A percentile compares a stretch with the other conserved stretches of the same genome.
Conservation (phyloP, 2,113 vertebrate genomes). For the Oplegnathus fasciatus region DNA sequence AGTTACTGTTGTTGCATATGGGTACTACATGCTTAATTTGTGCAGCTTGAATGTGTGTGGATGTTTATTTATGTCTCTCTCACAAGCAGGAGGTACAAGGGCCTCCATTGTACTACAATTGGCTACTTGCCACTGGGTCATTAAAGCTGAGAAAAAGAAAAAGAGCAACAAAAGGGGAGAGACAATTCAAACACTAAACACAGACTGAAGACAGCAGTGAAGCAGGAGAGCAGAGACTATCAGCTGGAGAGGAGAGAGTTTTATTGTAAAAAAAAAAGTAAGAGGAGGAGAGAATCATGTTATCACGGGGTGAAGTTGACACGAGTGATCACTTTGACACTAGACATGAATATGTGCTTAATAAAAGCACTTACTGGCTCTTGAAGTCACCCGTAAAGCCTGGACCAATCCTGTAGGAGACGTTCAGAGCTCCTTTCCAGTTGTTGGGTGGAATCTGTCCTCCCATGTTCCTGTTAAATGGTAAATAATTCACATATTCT, state of each 20-base stretch:
- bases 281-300: background rate
- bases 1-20: background rate
- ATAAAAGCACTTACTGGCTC: conserved; percentile 82
- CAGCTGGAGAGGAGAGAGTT: background rate
- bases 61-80: conserved; percentile 35
- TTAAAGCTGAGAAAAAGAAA: conserved; percentile 33
- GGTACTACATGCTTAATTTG: conserved; percentile 15
- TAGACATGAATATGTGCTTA: background rate
- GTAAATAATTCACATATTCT: conserved; percentile 27
- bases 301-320: background rate
- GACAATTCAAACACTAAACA: conserved; percentile 1
- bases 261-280: background rate
- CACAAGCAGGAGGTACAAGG: conserved; percentile 55
- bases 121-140: conserved; percentile 63
- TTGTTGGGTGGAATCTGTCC: conserved; percentile 86
- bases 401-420: conserved; percentile 92
- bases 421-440: conserved; percentile 93
- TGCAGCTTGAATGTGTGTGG: conserved; percentile 3
- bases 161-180: conserved; percentile 18
- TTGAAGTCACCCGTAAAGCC: conserved; percentile 85
- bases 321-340: background rate
- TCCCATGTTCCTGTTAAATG: conserved; percentile 88
- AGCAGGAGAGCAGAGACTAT: background rate
- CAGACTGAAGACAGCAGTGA: background rate
- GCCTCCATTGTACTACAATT: conserved; percentile 52